Conservation (phyloP, 2,888 invertebrate species). For the Agrotis puta region DNA sequence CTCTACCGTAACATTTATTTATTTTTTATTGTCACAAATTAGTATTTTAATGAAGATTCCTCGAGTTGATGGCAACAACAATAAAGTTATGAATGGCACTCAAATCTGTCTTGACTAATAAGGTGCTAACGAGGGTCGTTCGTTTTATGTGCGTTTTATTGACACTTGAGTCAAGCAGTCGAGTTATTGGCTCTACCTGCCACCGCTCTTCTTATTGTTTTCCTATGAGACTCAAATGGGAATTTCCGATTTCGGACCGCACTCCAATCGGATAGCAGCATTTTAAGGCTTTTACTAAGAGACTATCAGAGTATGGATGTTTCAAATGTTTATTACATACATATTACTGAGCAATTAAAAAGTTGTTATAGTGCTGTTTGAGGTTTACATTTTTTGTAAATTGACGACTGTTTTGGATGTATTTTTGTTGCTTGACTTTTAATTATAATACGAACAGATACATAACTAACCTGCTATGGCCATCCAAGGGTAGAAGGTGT, state of each 20-base stretch:
- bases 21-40: slow-evolving; percentile 75
- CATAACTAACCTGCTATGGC: slow-evolving; percentile 98
- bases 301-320: slow-evolving; percentile 59
- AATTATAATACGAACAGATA: slow-evolving; percentile 33
- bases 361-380: slow-evolving; percentile 55
- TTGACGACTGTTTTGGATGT: slow-evolving; percentile 49
- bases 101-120: slow-evolving; percentile 86
- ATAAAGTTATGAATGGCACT: slow-evolving; percentile 84
- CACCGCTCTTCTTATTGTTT: slow-evolving; percentile 79
- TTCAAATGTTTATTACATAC: slow-evolving; percentile 69
- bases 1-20: slow-evolving; percentile 64
- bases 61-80: slow-evolving; percentile 78
- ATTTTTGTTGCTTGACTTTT: slow-evolving; percentile 34
- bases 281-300: slow-evolving; percentile 78
- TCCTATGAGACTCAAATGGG: slow-evolving; percentile 76
- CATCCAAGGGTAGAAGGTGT: slow-evolving; percentile 99
- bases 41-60: slow-evolving; percentile 75
- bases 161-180: slow-evolving; percentile 80
- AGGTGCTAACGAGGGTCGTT: slow-evolving; percentile 88
- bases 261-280: slow-evolving; percentile 71
- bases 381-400: slow-evolving; percentile 50
- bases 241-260: slow-evolving; percentile 56
- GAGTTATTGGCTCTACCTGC: slow-evolving; percentile 78
- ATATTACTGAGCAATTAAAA: slow-evolving; percentile 70
- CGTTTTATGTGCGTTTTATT: slow-evolving; percentile 88